Evolutionary conservation across 2,797 vertebrate genomes (phyloP).

Genomic region (Pipistrellus kuhlii): DNA sequence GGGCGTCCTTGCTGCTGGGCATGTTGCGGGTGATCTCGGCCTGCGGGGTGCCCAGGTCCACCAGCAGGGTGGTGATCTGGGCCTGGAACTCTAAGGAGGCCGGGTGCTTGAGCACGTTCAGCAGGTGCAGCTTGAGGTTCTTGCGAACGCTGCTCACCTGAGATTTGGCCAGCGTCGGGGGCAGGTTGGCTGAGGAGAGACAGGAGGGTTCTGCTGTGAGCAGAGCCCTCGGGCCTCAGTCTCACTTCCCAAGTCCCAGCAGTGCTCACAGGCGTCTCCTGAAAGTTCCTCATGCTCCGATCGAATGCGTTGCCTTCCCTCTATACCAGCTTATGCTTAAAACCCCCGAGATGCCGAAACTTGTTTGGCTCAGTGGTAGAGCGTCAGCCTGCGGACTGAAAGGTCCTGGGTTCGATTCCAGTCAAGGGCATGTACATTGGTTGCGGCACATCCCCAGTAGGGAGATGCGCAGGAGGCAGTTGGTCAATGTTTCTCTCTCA

Average conservation of each 20-base stretch:
- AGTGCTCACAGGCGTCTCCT: neutral
- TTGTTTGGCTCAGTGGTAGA: too few relatives aligned
- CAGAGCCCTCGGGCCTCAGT: conserved; percentile 85
- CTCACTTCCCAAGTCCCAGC: neutral
- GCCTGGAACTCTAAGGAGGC: conserved; percentile 95
- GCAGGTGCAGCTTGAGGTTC: conserved; percentile 95
- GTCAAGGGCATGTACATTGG: too few relatives aligned
- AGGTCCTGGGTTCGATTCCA: too few relatives aligned
- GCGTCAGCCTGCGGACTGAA: too few relatives aligned
- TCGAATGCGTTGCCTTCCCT: neutral
- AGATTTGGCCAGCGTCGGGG: conserved; percentile 96
- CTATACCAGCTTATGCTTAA: neutral
- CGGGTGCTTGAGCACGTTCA: conserved; percentile 94
- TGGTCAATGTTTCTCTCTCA: too few relatives aligned
- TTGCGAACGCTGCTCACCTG: conserved; percentile 98
- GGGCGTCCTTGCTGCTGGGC: conserved; percentile 89
- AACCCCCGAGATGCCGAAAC: neutral
- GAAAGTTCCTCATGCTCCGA: neutral
- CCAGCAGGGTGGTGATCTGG: conserved; percentile 95
- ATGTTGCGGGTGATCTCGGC: conserved; percentile 93
- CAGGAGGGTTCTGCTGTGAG: neutral
- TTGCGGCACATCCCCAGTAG: too few relatives aligned
- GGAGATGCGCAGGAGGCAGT: too few relatives aligned
- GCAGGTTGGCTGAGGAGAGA: conserved; percentile 91
- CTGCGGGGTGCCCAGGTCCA: conserved; percentile 96